Evolutionary conservation across 1,140 invertebrate genomes (phyloP).

Genomic region (Muscidifurax raptorellus): DNA sequence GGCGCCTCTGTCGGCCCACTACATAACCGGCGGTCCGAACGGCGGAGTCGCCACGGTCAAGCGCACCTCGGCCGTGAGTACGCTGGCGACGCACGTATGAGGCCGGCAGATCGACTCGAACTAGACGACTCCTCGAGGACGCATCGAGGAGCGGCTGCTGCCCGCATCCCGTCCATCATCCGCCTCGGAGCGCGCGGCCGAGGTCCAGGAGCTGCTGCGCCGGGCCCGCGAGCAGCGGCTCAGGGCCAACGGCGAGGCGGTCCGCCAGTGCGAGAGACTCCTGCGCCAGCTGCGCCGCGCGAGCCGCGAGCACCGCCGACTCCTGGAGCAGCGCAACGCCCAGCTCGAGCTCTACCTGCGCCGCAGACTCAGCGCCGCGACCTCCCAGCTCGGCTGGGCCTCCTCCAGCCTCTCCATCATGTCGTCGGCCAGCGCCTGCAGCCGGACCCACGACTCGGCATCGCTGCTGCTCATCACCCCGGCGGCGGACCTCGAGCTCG

Average conservation of each 20-base stretch:
- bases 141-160: no score
- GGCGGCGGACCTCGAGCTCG: background rate
- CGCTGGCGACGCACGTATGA: slow-evolving; percentile 80
- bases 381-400: slow-evolving; percentile 1
- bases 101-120: slow-evolving; percentile 69
- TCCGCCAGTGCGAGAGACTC: slow-evolving; percentile 64
- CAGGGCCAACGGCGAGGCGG: slow-evolving; percentile 59
- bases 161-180: slow-evolving; percentile 1
- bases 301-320: slow-evolving; percentile 65
- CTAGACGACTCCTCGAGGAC: slow-evolving; percentile 63
- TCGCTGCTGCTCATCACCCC: background rate
- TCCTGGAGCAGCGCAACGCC: slow-evolving; percentile 61
- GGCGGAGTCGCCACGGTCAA: slow-evolving; percentile 75
- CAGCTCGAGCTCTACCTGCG: slow-evolving; percentile 51
- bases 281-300: slow-evolving; percentile 63
- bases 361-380: background rate
- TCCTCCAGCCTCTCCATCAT: slow-evolving; percentile 4
- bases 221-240: slow-evolving; percentile 43
- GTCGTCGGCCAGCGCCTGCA: background rate
- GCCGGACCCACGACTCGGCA: background rate
- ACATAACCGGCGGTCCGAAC: slow-evolving; percentile 75
- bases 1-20: slow-evolving; percentile 72
- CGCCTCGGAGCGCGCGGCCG: background rate
- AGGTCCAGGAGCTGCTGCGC: slow-evolving; percentile 46
- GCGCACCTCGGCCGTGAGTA: slow-evolving; percentile 74